Evolutionary conservation across 1,140 invertebrate species (phyloP).

Genomic region (Macrocentrus cingulum): DNA sequence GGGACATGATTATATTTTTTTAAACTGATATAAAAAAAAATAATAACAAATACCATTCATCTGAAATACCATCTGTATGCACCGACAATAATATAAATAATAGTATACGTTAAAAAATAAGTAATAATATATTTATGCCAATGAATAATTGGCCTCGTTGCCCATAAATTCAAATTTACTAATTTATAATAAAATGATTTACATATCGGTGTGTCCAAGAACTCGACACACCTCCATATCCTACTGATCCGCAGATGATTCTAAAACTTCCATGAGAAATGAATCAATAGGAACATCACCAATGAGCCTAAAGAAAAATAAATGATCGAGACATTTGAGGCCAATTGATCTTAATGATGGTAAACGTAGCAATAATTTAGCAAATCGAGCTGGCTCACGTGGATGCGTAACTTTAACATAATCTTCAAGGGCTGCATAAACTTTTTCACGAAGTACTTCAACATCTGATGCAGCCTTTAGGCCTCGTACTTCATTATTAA

Average conservation of each 20-base stretch:
- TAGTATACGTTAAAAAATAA: not conserved
- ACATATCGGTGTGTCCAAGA: conserved; percentile 49
- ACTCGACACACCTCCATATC: conserved; percentile 50
- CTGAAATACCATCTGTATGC: no score
- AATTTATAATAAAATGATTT: conserved; percentile 26
- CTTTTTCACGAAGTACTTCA: conserved; percentile 87
- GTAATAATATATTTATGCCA: not conserved
- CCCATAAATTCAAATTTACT: conserved; percentile 12
- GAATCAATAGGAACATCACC: conserved; percentile 73
- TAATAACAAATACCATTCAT: no score
- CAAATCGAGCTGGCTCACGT: conserved; percentile 90
- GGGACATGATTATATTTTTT: no score
- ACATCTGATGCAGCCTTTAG: conserved; percentile 81
- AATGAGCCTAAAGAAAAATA: conserved; percentile 93
- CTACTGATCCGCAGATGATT: conserved; percentile 62
- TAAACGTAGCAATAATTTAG: conserved; percentile 87
- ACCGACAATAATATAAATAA: not conserved
- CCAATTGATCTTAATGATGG: conserved; percentile 94
- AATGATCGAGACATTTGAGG: conserved; percentile 92
- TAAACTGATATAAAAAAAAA: no score
- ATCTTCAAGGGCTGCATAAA: conserved; percentile 92
- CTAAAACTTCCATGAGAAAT: conserved; percentile 74
- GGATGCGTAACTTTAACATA: conserved; percentile 86
- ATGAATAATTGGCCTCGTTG: not conserved
- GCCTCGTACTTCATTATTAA: conserved; percentile 94